Percentiles rank a stretch among this genome's conserved stretches.
phyloP scores from a whole-genome alignment of 2,888 invertebrate species.

The Laspeyria flexula region DNA sequence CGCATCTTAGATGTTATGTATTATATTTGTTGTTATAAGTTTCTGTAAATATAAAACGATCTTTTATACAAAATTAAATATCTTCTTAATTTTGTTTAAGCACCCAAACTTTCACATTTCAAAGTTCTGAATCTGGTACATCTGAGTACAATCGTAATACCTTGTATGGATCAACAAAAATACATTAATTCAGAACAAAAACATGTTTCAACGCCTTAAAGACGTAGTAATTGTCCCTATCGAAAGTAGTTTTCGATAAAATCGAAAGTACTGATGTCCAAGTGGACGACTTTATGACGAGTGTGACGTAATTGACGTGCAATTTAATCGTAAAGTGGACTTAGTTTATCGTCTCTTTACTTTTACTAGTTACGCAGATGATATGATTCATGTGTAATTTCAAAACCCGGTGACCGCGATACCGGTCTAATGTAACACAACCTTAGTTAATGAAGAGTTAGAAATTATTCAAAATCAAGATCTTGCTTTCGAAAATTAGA shows the following conservation, averaged over 20 bases:
- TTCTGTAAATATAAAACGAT: conserved; percentile 84
- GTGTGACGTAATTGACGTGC: conserved; percentile 36
- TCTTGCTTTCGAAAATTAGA: conserved; percentile 37
- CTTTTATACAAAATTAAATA: conserved; percentile 57
- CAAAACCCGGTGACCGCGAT: conserved; percentile 41
- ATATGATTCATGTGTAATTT: conserved; percentile 30
- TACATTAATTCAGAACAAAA: conserved; percentile 45
- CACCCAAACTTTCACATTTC: conserved; percentile 43
- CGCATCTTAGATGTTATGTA: conserved; percentile 79
- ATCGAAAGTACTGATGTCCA: conserved; percentile 58
- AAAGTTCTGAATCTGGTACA: conserved; percentile 20
- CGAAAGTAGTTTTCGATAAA: conserved; percentile 48
- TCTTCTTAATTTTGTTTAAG: conserved; percentile 34
- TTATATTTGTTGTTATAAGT: conserved; percentile 78
- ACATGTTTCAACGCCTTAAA: conserved; percentile 42
- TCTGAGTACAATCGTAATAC: conserved; percentile 47
- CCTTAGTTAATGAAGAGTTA: conserved; percentile 27
- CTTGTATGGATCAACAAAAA: conserved; percentile 50
- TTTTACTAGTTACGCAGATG: conserved; percentile 20
- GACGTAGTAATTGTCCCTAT: conserved; percentile 36
- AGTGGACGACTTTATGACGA: conserved; percentile 48
- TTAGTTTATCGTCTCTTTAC: conserved; percentile 19
- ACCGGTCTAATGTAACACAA: conserved; percentile 20
- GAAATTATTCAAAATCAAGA: conserved; percentile 26
- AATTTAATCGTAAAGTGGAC: conserved; percentile 32